These are phyloP conservation scores for Prinia subflava DNA, from an alignment of 2,113 vertebrate species.

Conservation along the genomic window DNA sequence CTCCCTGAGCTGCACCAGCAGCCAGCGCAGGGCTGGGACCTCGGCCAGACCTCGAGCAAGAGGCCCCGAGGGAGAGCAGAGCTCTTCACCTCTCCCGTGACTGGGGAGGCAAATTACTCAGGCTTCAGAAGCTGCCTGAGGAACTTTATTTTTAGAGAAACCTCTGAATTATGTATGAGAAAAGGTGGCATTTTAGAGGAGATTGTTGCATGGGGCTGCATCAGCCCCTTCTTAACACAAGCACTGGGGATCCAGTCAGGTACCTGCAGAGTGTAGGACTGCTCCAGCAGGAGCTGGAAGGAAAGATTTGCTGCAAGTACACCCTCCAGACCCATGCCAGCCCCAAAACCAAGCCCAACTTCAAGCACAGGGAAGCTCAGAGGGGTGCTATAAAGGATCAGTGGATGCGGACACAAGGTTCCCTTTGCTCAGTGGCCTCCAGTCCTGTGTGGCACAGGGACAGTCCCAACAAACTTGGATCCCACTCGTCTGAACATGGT, in stretches of 20 bases:
- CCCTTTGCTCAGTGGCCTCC: neutral
- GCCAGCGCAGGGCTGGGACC: neutral
- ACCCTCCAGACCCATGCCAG: neutral
- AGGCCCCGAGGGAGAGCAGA: neutral
- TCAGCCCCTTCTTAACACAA: neutral
- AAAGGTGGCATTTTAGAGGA: neutral
- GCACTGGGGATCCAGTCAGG: neutral
- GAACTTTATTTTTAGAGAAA: conserved; percentile 54
- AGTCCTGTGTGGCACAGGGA: neutral
- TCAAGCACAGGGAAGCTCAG: neutral
- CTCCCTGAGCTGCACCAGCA: neutral
- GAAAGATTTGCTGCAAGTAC: neutral
- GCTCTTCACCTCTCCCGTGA: neutral
- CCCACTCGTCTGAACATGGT: neutral
- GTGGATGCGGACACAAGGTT: neutral
- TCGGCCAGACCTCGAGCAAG: rapidly evolving
- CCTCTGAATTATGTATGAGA: conserved; percentile 52
- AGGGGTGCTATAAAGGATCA: neutral
- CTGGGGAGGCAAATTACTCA: neutral
- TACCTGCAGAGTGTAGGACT: neutral
- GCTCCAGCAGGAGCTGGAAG: neutral
- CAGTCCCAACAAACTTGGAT: neutral
- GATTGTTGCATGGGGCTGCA: neutral
- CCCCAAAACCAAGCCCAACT: neutral
- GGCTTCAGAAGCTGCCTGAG: neutral